A percentile compares a stretch with the other conserved stretches of the same genome.
phyloP scores from a whole-genome alignment of 2,888 invertebrate genomes.

The Axea sp. region DNA sequence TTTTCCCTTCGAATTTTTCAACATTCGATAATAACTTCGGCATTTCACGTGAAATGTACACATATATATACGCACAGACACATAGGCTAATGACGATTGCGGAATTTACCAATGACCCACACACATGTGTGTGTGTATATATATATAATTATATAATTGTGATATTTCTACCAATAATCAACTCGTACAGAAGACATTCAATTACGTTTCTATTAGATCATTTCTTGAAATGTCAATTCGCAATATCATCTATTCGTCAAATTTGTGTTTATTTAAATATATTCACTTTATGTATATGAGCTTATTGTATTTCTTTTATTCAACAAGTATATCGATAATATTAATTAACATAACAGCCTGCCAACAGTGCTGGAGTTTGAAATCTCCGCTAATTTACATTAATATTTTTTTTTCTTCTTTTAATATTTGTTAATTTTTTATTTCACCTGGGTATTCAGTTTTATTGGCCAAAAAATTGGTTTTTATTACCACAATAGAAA shows the following conservation, averaged over 20 bases:
- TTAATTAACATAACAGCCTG: slow-evolving; percentile 78
- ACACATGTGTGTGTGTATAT: slow-evolving; percentile 5
- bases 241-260: slow-evolving; percentile 65
- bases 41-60: slow-evolving; percentile 43
- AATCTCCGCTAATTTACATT: slow-evolving; percentile 47
- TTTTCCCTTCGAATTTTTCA: slow-evolving; percentile 15
- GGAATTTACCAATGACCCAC: too few relatives aligned
- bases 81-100: too few relatives aligned
- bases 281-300: slow-evolving; percentile 73
- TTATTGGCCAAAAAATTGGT: slow-evolving; percentile 22
- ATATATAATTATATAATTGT: slow-evolving; percentile 43
- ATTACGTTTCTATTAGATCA: slow-evolving; percentile 57
- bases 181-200: slow-evolving; percentile 70
- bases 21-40: slow-evolving; percentile 53
- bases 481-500: slow-evolving; percentile 65
- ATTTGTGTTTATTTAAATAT: slow-evolving; percentile 62
- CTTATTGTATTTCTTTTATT: slow-evolving; percentile 74
- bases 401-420: neutral
- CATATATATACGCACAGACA: slow-evolving; percentile 20
- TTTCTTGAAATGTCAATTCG: slow-evolving; percentile 68
- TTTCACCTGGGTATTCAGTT: too few relatives aligned
- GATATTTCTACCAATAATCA: slow-evolving; percentile 70
- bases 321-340: slow-evolving; percentile 78
- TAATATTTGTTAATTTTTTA: neutral
- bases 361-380: slow-evolving; percentile 75